Percentiles rank a stretch among this genome's conserved stretches.
Evolutionary conservation across 1,140 invertebrate genomes (phyloP).

Genomic region (Leptinotarsa defecta): DNA sequence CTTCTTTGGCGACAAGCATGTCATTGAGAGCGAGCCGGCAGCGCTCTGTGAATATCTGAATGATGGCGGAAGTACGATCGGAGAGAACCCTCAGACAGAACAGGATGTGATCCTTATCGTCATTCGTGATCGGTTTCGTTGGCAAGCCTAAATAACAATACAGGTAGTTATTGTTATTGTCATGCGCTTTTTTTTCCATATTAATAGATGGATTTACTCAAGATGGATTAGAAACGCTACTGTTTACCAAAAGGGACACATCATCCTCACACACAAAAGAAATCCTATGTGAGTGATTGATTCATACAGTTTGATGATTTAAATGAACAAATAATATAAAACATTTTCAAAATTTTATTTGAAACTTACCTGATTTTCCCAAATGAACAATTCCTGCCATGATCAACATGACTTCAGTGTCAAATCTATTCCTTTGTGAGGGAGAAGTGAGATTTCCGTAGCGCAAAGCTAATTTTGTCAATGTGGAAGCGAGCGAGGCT

Average conservation of each 20-base stretch:
- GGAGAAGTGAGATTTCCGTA: slow-evolving; percentile 66
- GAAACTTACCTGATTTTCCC: slow-evolving; percentile 71
- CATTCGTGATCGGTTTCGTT: slow-evolving; percentile 86
- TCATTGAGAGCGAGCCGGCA: slow-evolving; percentile 82
- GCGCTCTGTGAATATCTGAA: slow-evolving; percentile 76
- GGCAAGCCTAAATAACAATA: slow-evolving; percentile 61
- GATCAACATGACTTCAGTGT: slow-evolving; percentile 85
- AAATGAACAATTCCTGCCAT: slow-evolving; percentile 86
- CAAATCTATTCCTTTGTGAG: slow-evolving; percentile 71
- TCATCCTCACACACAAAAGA: slow-evolving; percentile 13
- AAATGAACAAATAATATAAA: too few relatives aligned
- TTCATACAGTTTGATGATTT: too few relatives aligned
- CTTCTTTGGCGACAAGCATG: slow-evolving; percentile 84
- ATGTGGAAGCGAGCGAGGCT: slow-evolving; percentile 85
- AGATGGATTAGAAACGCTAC: too few relatives aligned
- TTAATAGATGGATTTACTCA: slow-evolving; percentile 6
- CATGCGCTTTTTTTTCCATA: neutral
- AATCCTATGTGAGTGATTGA: neutral
- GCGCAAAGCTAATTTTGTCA: slow-evolving; percentile 87
- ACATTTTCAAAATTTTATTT: too few relatives aligned
- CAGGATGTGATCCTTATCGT: slow-evolving; percentile 91
- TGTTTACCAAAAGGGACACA: too few relatives aligned
- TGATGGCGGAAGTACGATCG: slow-evolving; percentile 71
- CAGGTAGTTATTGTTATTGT: too few relatives aligned
- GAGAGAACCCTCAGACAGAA: slow-evolving; percentile 81